Evolutionary conservation across 2,113 vertebrate species (phyloP), one percentile per base, ranked within the genome.

Genomic region (Bathybates hornii): DNA sequence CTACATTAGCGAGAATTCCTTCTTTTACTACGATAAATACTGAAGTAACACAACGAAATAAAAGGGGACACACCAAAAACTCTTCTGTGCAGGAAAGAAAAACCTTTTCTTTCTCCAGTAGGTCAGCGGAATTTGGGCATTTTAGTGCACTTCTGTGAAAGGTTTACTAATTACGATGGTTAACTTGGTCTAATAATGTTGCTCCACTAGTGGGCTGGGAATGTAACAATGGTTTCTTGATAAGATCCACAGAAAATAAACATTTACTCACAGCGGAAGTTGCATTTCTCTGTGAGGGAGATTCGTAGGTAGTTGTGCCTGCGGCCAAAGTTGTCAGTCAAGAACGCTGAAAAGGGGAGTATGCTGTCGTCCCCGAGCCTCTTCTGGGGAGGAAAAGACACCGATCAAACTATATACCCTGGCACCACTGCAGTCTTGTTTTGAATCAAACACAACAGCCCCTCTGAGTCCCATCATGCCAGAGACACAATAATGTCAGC

Each of bases 241-340:
- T 76, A 76, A 12, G 3, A 50, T 19, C 73, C 9, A 78, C 45
- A 13, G 27, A n/a, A 52, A 78, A 78, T 34, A 24, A 52, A 53
- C 50, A 54, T 50, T 5, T 17, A 96, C 98, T 98, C 93, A 99
- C 98, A 99, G 90, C 99, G 96, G 10, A 99, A 97, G 95, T 99
- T 99, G 94, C 99, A 99, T 88, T 98, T 99, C 95, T 99, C 99
- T 0, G 99, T 99, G 91, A 99, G 94, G 0, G 98, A 99, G 87
- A 99, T 98, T n/a, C 99, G 94, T 57, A 99, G 96, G 92, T 99
- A 99, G 93, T 93, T 99, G 96, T 99, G 99, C 16, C 93, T 96
- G 34, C 99, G 97, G 38, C 97, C 98, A 73, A 99, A 99, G 80
- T 86, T 93, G 94, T 99, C 99, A 0, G 96, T 98, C 92, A 99